Evolutionary conservation across 64 coral and sea anemone genomes (phyloP).

Genomic region (Porites lutea): DNA sequence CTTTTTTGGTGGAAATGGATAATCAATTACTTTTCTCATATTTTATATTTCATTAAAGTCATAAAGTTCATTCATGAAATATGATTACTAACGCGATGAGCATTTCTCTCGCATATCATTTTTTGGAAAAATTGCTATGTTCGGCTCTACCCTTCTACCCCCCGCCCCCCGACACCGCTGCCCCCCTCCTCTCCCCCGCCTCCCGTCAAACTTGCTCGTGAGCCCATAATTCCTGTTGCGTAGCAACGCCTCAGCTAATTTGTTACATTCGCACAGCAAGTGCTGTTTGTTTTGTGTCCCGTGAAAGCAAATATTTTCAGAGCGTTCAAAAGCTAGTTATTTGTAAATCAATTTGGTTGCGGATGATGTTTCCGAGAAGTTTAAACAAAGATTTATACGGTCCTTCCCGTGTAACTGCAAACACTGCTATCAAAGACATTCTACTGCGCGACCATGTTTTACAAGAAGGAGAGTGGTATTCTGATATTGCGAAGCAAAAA

Average conservation of each 20-base stretch:
- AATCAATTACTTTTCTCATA: too few species aligned
- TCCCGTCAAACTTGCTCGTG: neutral
- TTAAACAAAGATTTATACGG: constrained; percentile 76
- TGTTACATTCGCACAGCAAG: neutral
- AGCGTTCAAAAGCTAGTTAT: neutral
- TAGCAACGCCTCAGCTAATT: constrained; percentile 21
- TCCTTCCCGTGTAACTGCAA: constrained; percentile 71
- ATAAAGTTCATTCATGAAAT: too few species aligned
- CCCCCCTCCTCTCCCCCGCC: neutral
- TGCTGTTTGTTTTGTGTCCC: constrained; percentile 4
- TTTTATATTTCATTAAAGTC: too few species aligned
- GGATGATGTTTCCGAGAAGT: constrained; percentile 10
- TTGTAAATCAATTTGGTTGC: neutral
- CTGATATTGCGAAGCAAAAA: neutral
- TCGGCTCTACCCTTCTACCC: too few species aligned
- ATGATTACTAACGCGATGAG: too few species aligned
- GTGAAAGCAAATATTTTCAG: neutral
- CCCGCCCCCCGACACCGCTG: too few species aligned
- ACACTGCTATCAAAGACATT: constrained; percentile 81
- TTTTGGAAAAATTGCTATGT: too few species aligned
- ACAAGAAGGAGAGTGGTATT: constrained; percentile 82
- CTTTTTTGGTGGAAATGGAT: too few species aligned
- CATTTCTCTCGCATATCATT: too few species aligned
- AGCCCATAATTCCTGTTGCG: neutral
- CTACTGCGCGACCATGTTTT: constrained; percentile 73